Evolutionary conservation across 2,888 invertebrate genomes (phyloP).

Genomic region (Frankliniella intonsa): DNA sequence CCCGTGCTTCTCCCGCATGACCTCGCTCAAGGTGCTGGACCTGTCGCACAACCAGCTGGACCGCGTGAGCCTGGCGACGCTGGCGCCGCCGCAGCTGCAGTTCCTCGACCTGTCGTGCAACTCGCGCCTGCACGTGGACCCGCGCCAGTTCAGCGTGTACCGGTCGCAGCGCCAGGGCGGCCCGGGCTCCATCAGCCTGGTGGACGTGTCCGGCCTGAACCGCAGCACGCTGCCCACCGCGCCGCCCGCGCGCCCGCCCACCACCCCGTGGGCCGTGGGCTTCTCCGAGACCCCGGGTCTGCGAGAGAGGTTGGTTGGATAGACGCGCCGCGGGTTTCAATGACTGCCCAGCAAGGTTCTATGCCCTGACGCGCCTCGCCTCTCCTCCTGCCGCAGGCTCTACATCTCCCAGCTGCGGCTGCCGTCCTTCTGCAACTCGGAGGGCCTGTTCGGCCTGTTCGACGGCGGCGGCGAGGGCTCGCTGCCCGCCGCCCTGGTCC

Average conservation of each 20-base stretch:
- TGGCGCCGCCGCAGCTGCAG: constrained; percentile 77
- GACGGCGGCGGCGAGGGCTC: constrained; percentile 71
- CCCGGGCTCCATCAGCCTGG: constrained; percentile 66
- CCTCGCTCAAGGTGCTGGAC: constrained; percentile 68
- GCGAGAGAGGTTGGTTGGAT: constrained; percentile 56
- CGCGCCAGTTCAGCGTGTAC: constrained; percentile 73
- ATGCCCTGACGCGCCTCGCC: background rate
- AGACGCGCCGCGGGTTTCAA: background rate
- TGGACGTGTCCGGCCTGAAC: constrained; percentile 79
- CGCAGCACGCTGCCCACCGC: constrained; percentile 59
- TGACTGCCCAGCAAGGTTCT: background rate
- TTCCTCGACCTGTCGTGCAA: constrained; percentile 83
- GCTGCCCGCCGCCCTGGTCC: constrained; percentile 64
- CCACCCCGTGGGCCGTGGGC: constrained; percentile 70
- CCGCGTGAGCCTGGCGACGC: constrained; percentile 66
- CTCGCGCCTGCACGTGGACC: constrained; percentile 73
- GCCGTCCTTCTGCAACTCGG: constrained; percentile 72
- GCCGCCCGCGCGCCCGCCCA: constrained; percentile 44
- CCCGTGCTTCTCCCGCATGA: constrained; percentile 70
- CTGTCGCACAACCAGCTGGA: constrained; percentile 81
- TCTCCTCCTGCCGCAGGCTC: constrained; percentile 48
- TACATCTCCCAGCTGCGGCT: constrained; percentile 72
- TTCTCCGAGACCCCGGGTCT: constrained; percentile 80
- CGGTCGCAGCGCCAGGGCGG: constrained; percentile 43
- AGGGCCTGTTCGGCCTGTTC: constrained; percentile 78